phyloP scores from a whole-genome alignment of 1,140 invertebrate species.

The Manduca sexta region DNA sequence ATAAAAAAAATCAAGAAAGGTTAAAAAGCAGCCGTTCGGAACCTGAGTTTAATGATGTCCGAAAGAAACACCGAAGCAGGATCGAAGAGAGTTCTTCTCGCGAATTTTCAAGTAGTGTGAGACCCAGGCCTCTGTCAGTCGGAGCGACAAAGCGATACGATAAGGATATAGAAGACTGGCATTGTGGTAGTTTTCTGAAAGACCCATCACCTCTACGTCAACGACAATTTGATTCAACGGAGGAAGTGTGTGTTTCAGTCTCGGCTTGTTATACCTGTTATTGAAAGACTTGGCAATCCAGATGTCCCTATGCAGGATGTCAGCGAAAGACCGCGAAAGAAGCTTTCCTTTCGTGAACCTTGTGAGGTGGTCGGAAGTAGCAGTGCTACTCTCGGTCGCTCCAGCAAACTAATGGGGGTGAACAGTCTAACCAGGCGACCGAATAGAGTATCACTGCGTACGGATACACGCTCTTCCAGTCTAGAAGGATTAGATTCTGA shows the following conservation, averaged over 20 bases:
- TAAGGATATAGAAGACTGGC: slow-evolving; percentile 33
- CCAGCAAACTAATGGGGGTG: slow-evolving; percentile 58
- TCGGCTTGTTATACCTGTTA: slow-evolving; percentile 58
- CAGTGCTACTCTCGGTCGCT: slow-evolving; percentile 42
- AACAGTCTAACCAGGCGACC: slow-evolving; percentile 52
- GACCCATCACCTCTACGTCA: slow-evolving; percentile 32
- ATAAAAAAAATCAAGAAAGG: slow-evolving; percentile 38
- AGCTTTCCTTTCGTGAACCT: slow-evolving; percentile 88
- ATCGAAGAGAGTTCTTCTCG: slow-evolving; percentile 32
- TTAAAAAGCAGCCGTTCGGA: slow-evolving; percentile 55
- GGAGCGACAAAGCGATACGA: slow-evolving; percentile 49
- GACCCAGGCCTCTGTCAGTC: slow-evolving; percentile 49
- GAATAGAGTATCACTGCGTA: slow-evolving; percentile 43
- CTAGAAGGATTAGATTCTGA: slow-evolving; percentile 51
- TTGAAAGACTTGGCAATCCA: slow-evolving; percentile 47
- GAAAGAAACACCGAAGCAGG: slow-evolving; percentile 51
- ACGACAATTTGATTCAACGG: slow-evolving; percentile 46
- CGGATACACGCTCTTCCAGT: slow-evolving; percentile 33
- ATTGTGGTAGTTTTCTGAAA: slow-evolving; percentile 32
- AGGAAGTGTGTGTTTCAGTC: slow-evolving; percentile 60
- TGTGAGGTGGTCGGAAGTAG: slow-evolving; percentile 75
- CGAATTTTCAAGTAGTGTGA: slow-evolving; percentile 22
- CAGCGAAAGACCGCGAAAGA: slow-evolving; percentile 83
- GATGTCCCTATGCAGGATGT: slow-evolving; percentile 60
- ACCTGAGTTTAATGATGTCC: slow-evolving; percentile 50